Base-by-base conservation (phyloP, 2,113 vertebrate species). In the Anseranas semipalmata region DNA sequence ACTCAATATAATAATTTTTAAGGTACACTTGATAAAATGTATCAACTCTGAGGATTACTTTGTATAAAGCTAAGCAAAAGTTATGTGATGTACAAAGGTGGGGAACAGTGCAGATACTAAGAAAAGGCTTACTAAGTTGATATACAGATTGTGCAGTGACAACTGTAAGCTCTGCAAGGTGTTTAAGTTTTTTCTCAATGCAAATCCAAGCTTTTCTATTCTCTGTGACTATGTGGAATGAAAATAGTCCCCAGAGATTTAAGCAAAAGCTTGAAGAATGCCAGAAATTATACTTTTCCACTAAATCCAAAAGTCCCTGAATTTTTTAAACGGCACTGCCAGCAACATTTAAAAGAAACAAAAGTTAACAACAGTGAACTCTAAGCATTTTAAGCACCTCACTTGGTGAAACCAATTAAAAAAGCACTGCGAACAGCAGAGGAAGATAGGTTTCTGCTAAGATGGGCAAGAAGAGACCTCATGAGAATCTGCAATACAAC, bases 51-150 rank as follows among this genome's bases (percentile, higher is more conserved):
- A 95, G 70, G 46, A 91, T 82, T 67, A 52, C 22, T 62, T 66
- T 0, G 3, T 21, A 5, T 24, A n/a, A 89, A 85, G 59, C 76
- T 76, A 83, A 73, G 84, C 45, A 73, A 79, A 85, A 85, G 12
- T 43, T 21, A 7, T 15, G 58, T 68, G 74, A 95, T 86, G 75
- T 5, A 50, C 20, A 55, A 43, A 3, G 1, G 70, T 11, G 81
- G 45, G 41, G 67, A 83, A 87, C 32, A 75, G 43, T 10, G 53
- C 22, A 39, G 24, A 28, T 50, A 41, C 70, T 39, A 46, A 43
- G 66, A 75, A 80, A 95, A 96, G 86, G 86, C 74, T 95, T 91
- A 94, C 84, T 93, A 92, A 65, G 63, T 15, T 66, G 84, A 85
- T 46, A 83, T 50, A 82, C 92, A 91, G 90, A 83, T 28, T 1